Percentiles rank a stretch among this genome's conserved stretches.
Conservation (phyloP, 2,888 invertebrate species). For the Parelbella ahira region DNA sequence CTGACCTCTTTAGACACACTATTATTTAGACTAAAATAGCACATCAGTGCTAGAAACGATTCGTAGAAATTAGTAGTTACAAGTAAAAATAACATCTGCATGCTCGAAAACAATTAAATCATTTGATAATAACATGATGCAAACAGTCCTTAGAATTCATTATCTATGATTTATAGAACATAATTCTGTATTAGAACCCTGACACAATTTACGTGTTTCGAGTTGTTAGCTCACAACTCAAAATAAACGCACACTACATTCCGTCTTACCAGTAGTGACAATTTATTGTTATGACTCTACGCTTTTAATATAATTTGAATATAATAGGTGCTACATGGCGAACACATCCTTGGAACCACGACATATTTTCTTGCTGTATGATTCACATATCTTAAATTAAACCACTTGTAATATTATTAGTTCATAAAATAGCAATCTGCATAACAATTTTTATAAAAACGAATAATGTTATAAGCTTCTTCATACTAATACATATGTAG, state of each 20-base stretch:
- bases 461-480: too few relatives aligned
- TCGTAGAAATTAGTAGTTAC: too few relatives aligned
- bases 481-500: too few relatives aligned
- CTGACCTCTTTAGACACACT: too few relatives aligned
- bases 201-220: slow-evolving; percentile 23
- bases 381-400: too few relatives aligned
- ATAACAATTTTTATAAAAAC: too few relatives aligned
- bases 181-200: slow-evolving; percentile 19
- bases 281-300: slow-evolving; percentile 16
- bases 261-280: slow-evolving; percentile 11
- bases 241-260: slow-evolving; percentile 18
- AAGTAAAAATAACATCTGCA: too few relatives aligned
- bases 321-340: slow-evolving; percentile 12
- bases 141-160: slow-evolving; percentile 22
- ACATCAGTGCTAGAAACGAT: too few relatives aligned
- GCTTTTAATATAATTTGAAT: slow-evolving; percentile 19
- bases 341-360: neutral
- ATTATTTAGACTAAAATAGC: too few relatives aligned
- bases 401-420: too few relatives aligned
- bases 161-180: slow-evolving; percentile 20
- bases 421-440: too few relatives aligned
- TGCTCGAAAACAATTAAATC: slow-evolving; percentile 22
- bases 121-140: slow-evolving; percentile 20
- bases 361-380: too few relatives aligned
- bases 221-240: slow-evolving; percentile 23